These are phyloP conservation scores for Poecile montanus DNA, from an alignment of 2,797 vertebrate genomes.

Conservation along the genomic window DNA sequence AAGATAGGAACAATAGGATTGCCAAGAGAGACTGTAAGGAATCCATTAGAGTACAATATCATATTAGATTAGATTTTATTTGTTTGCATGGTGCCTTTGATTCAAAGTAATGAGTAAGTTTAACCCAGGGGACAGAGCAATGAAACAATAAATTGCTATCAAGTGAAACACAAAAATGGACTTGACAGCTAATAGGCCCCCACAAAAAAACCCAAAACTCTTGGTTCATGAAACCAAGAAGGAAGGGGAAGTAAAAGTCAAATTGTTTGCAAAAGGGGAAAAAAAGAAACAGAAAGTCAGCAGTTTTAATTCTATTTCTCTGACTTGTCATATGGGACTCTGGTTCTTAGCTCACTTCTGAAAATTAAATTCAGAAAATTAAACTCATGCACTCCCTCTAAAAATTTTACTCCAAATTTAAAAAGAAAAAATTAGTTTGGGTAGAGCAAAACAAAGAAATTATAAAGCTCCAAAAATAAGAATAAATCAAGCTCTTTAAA, in stretches of 20 bases:
- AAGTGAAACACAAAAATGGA: conserved; percentile 8
- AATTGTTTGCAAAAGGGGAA: background rate
- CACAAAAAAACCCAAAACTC: background rate
- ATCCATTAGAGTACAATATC: conserved; percentile 61
- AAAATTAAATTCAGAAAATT: background rate
- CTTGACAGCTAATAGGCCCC: background rate
- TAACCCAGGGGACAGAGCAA: conserved; percentile 38
- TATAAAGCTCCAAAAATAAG: background rate
- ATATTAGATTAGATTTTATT: conserved; percentile 57
- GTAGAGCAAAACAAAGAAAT: background rate
- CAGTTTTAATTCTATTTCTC: background rate
- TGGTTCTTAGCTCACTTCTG: background rate
- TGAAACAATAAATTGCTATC: conserved; percentile 42
- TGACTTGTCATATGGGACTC: background rate
- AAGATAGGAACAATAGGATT: conserved; percentile 23
- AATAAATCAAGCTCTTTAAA: background rate
- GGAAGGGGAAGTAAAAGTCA: background rate
- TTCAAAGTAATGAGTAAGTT: conserved; percentile 53
- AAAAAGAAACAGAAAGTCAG: background rate
- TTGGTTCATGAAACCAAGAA: background rate
- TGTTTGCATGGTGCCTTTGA: conserved; percentile 64
- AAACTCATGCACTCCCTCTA: background rate
- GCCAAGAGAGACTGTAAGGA: conserved; percentile 52
- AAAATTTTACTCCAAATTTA: background rate
- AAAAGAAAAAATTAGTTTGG: background rate